A percentile compares a stretch with the other conserved stretches of the same genome.
Evolutionary conservation across 2,113 vertebrate species (phyloP).

Genomic region (Falco punctatus): DNA sequence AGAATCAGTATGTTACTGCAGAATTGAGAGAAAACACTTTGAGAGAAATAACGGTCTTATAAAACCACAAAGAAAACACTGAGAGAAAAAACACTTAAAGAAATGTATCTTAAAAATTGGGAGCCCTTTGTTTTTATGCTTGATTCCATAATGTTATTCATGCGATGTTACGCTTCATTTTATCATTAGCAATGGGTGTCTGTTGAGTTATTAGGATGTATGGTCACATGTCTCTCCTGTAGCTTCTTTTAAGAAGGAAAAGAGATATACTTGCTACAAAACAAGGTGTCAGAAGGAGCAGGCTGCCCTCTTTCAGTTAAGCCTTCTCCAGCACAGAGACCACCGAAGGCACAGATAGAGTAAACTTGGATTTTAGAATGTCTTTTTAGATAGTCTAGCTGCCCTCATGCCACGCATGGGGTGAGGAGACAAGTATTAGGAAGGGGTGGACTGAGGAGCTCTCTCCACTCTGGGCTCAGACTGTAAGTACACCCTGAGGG

Average conservation of each 20-base stretch:
- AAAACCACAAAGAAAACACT: neutral
- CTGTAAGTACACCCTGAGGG: neutral
- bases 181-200: neutral
- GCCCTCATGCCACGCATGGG: fast-evolving
- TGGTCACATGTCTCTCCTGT: neutral
- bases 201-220: neutral
- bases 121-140: neutral
- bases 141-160: neutral
- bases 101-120: neutral
- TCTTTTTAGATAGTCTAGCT: neutral
- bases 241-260: neutral
- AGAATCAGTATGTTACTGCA: neutral
- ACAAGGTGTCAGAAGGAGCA: neutral
- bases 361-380: neutral
- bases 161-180: neutral
- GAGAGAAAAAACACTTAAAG: neutral
- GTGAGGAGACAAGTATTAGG: neutral
- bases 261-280: neutral
- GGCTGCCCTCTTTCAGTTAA: neutral
- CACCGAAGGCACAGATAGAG: neutral
- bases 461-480: neutral
- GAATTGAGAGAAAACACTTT: neutral
- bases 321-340: neutral
- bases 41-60: neutral
- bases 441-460: neutral